Percentiles rank a stretch among this genome's conserved stretches.
Conservation (phyloP, 2,797 vertebrate genomes). For the Dryobates pubescens region DNA sequence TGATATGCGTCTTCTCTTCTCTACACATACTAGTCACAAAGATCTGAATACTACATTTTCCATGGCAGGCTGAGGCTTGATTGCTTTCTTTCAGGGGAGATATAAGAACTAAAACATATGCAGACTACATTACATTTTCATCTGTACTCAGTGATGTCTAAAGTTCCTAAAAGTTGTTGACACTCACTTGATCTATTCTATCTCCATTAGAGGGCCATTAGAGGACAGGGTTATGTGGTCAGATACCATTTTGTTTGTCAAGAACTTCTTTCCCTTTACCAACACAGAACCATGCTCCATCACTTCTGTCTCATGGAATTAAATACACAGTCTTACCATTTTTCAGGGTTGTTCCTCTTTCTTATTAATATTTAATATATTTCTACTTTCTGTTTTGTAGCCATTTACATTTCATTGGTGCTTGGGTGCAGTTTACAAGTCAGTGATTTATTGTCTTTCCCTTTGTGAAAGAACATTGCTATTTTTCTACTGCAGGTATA, state of each 20-base stretch:
- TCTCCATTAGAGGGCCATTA: not conserved
- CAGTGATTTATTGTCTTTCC: not conserved
- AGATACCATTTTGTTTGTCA: not conserved
- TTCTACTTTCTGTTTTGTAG: conserved; percentile 30
- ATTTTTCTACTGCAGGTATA: not conserved
- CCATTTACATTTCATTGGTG: conserved; percentile 44
- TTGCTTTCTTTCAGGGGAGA: conserved; percentile 24
- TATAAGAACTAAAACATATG: conserved; percentile 43
- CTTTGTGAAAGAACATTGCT: not conserved
- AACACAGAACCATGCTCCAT: not conserved
- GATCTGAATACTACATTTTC: conserved; percentile 32
- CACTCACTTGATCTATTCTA: not conserved
- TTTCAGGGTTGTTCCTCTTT: conserved; percentile 9
- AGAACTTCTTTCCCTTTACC: not conserved
- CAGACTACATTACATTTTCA: conserved; percentile 35
- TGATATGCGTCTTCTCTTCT: conserved; percentile 13
- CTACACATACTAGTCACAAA: conserved; percentile 5
- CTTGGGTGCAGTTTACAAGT: not conserved
- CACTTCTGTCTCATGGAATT: not conserved
- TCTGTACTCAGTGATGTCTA: conserved; percentile 32
- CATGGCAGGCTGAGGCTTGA: conserved; percentile 25
- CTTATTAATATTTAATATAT: conserved; percentile 61
- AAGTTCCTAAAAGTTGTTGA: conserved; percentile 48
- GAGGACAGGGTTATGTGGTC: not conserved
- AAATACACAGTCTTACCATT: not conserved